Conservation (phyloP, 2,113 vertebrate species). For the Bos indicus region DNA sequence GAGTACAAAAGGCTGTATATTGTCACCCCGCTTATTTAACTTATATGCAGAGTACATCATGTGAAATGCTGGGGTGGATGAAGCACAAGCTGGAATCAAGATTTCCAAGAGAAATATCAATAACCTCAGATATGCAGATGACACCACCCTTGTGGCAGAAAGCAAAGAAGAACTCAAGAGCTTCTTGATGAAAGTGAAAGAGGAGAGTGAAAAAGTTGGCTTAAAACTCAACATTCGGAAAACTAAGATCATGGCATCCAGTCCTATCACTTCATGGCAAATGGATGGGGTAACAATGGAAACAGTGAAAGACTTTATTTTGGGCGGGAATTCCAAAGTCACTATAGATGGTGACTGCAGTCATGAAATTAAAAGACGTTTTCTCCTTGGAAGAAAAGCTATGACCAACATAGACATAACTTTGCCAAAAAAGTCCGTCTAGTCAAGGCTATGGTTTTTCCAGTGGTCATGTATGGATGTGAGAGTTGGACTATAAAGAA, state of each 20-base stretch:
- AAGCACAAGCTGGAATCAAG: not conserved
- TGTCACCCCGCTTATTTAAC: not conserved
- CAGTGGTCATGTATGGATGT: not conserved
- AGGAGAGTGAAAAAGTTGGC: not conserved
- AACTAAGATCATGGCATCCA: not conserved
- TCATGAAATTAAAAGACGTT: not conserved
- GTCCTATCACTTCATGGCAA: not conserved
- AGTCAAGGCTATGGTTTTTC: not conserved
- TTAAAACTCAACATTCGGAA: not conserved
- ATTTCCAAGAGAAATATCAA: not conserved
- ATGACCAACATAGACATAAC: not conserved
- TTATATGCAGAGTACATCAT: not conserved
- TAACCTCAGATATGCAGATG: not conserved
- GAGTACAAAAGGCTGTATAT: not conserved
- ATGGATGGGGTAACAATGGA: not conserved
- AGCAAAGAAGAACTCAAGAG: not conserved
- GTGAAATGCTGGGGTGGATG: not conserved
- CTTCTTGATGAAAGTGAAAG: not conserved
- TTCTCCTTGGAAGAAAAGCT: not conserved
- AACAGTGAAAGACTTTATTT: not conserved
- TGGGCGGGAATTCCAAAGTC: not conserved
- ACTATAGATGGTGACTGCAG: not conserved
- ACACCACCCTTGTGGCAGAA: not conserved
- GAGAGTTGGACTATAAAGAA: not conserved
- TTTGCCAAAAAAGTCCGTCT: not conserved